phyloP scores from a whole-genome alignment of 2,797 vertebrate genomes.

The Chiroxiphia lanceolata region DNA sequence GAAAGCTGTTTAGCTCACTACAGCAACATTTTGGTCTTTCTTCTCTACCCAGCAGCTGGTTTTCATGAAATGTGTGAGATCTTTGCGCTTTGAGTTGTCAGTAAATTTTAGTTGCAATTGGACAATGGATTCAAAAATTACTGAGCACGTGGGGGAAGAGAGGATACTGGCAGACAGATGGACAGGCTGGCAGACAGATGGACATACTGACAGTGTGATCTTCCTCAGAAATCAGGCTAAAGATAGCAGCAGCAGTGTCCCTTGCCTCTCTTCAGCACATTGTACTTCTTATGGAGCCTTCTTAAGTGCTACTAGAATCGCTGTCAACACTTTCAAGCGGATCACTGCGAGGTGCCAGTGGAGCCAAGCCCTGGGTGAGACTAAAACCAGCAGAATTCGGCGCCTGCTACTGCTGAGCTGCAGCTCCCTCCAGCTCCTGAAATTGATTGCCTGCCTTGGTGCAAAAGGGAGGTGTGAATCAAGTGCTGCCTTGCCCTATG shows the following conservation, averaged over 20 bases:
- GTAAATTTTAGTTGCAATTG: background rate
- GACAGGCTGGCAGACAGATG: background rate
- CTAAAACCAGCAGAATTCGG: background rate
- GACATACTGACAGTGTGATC: background rate
- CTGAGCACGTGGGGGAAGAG: accelerated
- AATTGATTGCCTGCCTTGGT: background rate
- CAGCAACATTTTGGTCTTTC: background rate
- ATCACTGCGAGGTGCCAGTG: background rate
- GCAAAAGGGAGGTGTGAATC: accelerated
- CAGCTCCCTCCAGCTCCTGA: background rate
- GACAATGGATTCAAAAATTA: background rate
- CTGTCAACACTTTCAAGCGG: slow-evolving; percentile 13
- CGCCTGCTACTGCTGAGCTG: background rate
- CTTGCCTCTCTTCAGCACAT: slow-evolving; percentile 1
- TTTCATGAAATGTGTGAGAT: background rate
- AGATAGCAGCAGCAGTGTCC: background rate
- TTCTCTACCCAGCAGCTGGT: background rate
- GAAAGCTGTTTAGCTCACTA: background rate
- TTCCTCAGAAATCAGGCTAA: background rate
- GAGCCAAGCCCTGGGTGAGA: background rate
- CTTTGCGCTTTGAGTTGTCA: background rate
- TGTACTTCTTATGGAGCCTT: background rate
- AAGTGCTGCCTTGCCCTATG: background rate
- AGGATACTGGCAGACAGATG: background rate
- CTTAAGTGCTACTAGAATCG: background rate